A percentile compares a stretch with the other conserved stretches of the same genome.
phyloP scores from a whole-genome alignment of 2,797 vertebrate species.

The Pitangus sulphuratus region DNA sequence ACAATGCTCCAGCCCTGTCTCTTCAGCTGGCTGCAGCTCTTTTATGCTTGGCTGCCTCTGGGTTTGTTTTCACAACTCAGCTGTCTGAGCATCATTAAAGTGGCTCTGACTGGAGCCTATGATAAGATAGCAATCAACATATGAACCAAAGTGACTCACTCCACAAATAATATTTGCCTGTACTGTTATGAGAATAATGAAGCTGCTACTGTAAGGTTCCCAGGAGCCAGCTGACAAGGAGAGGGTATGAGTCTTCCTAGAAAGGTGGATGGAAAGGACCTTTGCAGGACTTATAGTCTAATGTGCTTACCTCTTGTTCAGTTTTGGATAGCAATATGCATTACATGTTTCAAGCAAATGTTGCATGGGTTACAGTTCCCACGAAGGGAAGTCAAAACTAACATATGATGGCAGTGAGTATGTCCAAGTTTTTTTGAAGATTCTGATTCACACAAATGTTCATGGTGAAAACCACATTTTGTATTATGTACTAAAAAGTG shows the following conservation, averaged over 20 bases:
- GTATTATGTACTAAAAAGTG: neutral
- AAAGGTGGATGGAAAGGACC: neutral
- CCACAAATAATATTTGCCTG: neutral
- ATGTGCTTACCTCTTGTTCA: neutral
- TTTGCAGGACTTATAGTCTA: neutral
- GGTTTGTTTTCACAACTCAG: constrained; percentile 26
- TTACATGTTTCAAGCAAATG: neutral
- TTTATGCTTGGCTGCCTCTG: neutral
- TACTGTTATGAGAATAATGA: neutral
- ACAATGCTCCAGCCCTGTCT: neutral
- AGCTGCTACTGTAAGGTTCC: neutral
- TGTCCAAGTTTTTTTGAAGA: neutral
- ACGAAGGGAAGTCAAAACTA: neutral
- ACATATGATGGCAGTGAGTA: rapidly evolving
- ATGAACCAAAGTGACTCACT: neutral
- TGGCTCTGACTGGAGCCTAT: neutral
- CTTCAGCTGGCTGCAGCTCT: neutral
- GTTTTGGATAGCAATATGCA: neutral
- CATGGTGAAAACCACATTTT: neutral
- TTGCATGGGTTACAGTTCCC: neutral
- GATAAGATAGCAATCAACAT: constrained; percentile 13
- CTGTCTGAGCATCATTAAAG: constrained; percentile 9
- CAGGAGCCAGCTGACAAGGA: neutral
- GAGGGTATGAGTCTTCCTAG: neutral
- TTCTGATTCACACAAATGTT: neutral